Percentiles rank a stretch among this genome's conserved stretches.
phyloP scores from a whole-genome alignment of 2,888 invertebrate genomes.

The Lymantria dispar region DNA sequence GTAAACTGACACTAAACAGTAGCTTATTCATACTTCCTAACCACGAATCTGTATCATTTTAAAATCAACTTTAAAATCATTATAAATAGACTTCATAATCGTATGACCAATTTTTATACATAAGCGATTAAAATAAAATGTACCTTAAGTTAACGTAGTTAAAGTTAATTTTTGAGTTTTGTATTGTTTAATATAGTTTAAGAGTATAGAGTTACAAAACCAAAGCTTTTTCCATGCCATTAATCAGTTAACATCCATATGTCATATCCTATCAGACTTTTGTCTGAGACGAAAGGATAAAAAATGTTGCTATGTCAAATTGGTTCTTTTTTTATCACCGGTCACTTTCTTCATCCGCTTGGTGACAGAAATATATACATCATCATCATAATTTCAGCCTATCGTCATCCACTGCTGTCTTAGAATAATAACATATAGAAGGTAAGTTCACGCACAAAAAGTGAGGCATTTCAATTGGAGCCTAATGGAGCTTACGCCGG shows the following conservation, averaged over 20 bases:
- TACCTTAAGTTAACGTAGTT: slow-evolving; percentile 1
- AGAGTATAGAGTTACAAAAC: slow-evolving; percentile 68
- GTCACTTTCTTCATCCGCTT: background rate
- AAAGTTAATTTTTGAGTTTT: slow-evolving; percentile 32
- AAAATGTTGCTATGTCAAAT: background rate
- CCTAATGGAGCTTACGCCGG: no score
- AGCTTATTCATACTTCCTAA: slow-evolving; percentile 60
- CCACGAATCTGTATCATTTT: slow-evolving; percentile 16
- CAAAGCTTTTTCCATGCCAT: slow-evolving; percentile 72
- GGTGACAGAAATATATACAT: no score
- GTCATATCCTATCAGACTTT: slow-evolving; percentile 60
- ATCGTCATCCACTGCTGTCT: no score
- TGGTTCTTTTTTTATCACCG: background rate
- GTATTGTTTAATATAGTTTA: slow-evolving; percentile 29
- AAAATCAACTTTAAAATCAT: slow-evolving; percentile 35
- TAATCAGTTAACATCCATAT: slow-evolving; percentile 69
- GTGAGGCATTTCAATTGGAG: no score
- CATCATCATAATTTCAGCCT: no score
- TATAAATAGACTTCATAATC: slow-evolving; percentile 17
- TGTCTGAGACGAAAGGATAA: slow-evolving; percentile 44
- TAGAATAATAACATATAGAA: no score
- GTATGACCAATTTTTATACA: background rate
- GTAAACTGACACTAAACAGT: slow-evolving; percentile 76
- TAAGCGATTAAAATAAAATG: slow-evolving; percentile 11
- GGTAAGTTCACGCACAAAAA: no score